Conservation (phyloP, 2,888 invertebrate species). For the Catocala nupta region DNA sequence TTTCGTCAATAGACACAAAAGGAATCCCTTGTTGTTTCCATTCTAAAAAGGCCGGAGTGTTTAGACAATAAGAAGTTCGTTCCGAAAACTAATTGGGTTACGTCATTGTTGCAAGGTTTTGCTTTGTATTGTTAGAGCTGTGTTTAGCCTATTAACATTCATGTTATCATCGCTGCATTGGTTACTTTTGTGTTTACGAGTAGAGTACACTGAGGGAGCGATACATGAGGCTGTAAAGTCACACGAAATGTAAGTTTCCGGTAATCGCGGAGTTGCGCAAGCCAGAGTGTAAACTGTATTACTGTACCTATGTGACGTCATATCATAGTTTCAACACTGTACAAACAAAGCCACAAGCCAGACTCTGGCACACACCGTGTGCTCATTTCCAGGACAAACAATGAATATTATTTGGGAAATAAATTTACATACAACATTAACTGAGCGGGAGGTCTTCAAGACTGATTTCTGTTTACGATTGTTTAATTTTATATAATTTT, state of each 20-base stretch:
- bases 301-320: constrained; percentile 69
- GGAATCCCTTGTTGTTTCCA: constrained; percentile 24
- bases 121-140: constrained; percentile 29
- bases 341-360: constrained; percentile 73
- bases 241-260: constrained; percentile 42
- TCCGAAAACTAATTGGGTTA: constrained; percentile 41
- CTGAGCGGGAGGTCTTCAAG: constrained; percentile 47
- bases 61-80: constrained; percentile 34
- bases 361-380: constrained; percentile 66
- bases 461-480: constrained; percentile 40
- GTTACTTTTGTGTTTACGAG: constrained; percentile 28
- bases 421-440: constrained; percentile 54
- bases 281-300: constrained; percentile 55
- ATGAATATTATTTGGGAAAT: constrained; percentile 64
- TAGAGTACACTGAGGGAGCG: constrained; percentile 6
- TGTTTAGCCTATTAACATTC: constrained; percentile 28
- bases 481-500: constrained; percentile 19
- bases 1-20: constrained; percentile 36
- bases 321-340: constrained; percentile 73
- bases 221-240: constrained; percentile 32
- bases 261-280: constrained; percentile 63
- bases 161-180: constrained; percentile 29
- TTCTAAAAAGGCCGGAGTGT: constrained; percentile 39
- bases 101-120: constrained; percentile 44
- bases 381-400: constrained; percentile 76